Percentiles rank a stretch among this genome's conserved stretches.
Conservation (phyloP, 2,888 invertebrate species). For the Cerastis leucographa region DNA sequence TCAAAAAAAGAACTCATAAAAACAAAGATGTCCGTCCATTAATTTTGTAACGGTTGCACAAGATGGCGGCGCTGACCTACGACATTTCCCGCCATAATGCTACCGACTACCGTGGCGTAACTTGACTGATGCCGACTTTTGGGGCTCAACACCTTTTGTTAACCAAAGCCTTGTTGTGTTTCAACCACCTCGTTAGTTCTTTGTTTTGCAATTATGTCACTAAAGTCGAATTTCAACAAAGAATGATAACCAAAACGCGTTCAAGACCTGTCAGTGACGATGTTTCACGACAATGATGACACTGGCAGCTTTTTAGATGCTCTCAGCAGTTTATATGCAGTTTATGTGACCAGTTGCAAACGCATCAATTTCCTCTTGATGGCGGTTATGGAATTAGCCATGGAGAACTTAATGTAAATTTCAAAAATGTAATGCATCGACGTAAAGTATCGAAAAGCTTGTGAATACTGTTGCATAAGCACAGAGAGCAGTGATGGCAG, state of each 20-base stretch:
- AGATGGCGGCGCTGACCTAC: constrained; percentile 62
- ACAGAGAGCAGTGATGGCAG: too few relatives aligned
- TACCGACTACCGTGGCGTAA: constrained; percentile 50
- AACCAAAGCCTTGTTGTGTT: constrained; percentile 13
- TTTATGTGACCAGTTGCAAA: not conserved
- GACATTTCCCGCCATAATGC: constrained; percentile 56
- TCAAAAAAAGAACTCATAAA: constrained; percentile 39
- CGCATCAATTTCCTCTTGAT: not conserved
- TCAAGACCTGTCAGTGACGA: not conserved
- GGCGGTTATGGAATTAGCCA: too few relatives aligned
- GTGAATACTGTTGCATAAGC: not conserved
- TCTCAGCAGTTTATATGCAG: too few relatives aligned
- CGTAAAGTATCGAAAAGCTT: not conserved
- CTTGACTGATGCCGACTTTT: constrained; percentile 20
- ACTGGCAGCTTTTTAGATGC: not conserved
- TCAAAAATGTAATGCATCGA: not conserved
- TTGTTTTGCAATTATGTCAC: constrained; percentile 31
- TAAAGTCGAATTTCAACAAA: not conserved
- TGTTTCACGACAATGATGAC: not conserved
- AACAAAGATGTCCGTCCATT: constrained; percentile 41
- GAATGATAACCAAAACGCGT: not conserved
- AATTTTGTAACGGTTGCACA: constrained; percentile 44
- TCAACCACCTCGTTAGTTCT: constrained; percentile 17
- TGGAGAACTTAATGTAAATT: not conserved
- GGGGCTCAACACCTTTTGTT: constrained; percentile 29